Evolutionary conservation across 2,888 invertebrate species (phyloP).

Genomic region (Mallateleia sp.): DNA sequence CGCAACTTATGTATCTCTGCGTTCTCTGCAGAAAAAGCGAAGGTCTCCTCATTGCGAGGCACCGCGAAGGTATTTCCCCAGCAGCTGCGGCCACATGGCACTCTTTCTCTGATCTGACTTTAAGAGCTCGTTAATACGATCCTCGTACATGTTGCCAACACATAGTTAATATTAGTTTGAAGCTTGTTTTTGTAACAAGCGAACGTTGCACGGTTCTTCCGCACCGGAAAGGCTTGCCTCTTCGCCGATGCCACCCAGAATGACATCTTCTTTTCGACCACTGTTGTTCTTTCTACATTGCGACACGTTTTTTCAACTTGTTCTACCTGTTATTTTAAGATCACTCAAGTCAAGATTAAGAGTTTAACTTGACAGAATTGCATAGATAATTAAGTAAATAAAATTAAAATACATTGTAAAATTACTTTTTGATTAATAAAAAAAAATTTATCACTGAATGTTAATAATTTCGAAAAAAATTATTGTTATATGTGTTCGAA

Average conservation of each 20-base stretch:
- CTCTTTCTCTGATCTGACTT: slow-evolving; percentile 87
- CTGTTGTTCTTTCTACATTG: slow-evolving; percentile 62
- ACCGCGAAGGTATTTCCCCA: slow-evolving; percentile 82
- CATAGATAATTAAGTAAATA: too few species aligned
- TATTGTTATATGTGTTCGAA: too few species aligned
- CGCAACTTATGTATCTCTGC: slow-evolving; percentile 46
- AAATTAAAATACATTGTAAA: too few species aligned
- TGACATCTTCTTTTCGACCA: slow-evolving; percentile 65
- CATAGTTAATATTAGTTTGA: slow-evolving; percentile 89
- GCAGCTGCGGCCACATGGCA: slow-evolving; percentile 89
- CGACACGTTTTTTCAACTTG: too few species aligned
- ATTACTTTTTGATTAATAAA: too few species aligned
- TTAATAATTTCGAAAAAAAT: too few species aligned
- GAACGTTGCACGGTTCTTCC: slow-evolving; percentile 80
- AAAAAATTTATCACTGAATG: too few species aligned
- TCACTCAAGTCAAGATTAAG: too few species aligned
- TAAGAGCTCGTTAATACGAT: slow-evolving; percentile 89
- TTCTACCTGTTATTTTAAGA: too few species aligned
- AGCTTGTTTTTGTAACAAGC: slow-evolving; percentile 88
- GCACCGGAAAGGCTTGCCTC: slow-evolving; percentile 73
- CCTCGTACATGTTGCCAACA: slow-evolving; percentile 88
- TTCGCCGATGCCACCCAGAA: slow-evolving; percentile 73
- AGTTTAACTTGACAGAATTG: too few species aligned
- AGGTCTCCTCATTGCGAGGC: slow-evolving; percentile 33
- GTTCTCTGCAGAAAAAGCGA: slow-evolving; percentile 53